These are phyloP conservation scores for Petrolisthes cinctipes DNA, from an alignment of 2,888 invertebrate genomes.

Conservation along the genomic window DNA sequence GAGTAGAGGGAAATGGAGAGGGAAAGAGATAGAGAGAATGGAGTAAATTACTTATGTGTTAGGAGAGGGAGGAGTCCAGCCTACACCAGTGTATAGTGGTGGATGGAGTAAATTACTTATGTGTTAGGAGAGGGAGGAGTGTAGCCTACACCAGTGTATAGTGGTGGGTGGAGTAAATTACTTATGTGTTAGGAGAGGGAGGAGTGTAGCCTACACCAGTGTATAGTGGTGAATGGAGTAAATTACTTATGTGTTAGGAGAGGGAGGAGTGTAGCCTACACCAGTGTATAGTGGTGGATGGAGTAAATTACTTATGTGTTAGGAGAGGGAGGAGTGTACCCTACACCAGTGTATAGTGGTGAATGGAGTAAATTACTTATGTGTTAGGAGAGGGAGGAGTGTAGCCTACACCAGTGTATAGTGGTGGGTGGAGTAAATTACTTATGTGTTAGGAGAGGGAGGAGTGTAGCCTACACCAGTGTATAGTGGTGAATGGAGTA, in stretches of 20 bases:
- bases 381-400: neutral
- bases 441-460: neutral
- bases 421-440: neutral
- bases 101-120: neutral
- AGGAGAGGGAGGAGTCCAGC: neutral
- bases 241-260: neutral
- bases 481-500: neutral
- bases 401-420: neutral
- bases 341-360: neutral
- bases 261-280: neutral
- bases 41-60: neutral
- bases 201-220: neutral
- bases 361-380: neutral
- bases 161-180: neutral
- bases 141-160: neutral
- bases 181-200: neutral
- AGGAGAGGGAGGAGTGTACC: neutral
- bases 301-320: neutral
- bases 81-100: neutral
- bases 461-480: neutral
- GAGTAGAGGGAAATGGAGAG: neutral
- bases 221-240: neutral
- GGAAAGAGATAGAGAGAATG: neutral
- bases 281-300: neutral
- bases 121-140: neutral